These are phyloP conservation scores for Lemur catta DNA, from an alignment of 2,797 vertebrate species.

Conservation along the genomic window DNA sequence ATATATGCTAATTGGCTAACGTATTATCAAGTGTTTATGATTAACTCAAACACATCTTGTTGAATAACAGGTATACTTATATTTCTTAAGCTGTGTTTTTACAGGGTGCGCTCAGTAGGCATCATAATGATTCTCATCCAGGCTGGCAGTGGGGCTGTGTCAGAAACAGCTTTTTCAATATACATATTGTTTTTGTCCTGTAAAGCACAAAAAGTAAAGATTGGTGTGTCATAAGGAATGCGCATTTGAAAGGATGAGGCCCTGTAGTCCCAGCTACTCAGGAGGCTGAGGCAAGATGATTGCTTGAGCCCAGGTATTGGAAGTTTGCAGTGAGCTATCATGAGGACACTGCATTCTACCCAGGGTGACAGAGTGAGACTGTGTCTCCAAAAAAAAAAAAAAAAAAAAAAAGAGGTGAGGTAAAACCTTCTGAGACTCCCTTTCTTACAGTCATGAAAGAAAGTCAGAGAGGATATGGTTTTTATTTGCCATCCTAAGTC, in stretches of 20 bases:
- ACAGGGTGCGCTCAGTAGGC: background rate
- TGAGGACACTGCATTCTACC: too few relatives aligned
- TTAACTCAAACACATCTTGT: background rate
- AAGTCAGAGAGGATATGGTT: background rate
- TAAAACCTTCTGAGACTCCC: background rate
- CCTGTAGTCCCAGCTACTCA: too few relatives aligned
- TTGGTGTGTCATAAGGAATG: background rate
- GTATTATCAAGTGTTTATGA: background rate
- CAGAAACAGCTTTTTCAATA: background rate
- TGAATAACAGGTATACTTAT: background rate
- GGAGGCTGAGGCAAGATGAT: too few relatives aligned
- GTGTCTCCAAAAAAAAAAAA: too few relatives aligned
- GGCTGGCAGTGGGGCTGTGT: background rate
- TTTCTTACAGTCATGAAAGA: background rate
- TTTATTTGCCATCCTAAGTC: background rate
- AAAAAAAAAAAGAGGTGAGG: too few relatives aligned
- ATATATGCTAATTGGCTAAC: background rate
- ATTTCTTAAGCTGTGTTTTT: background rate
- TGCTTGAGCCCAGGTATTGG: too few relatives aligned
- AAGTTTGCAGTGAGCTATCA: too few relatives aligned
- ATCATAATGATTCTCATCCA: background rate
- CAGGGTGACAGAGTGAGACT: too few relatives aligned
- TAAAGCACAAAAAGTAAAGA: background rate
- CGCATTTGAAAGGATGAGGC: background rate
- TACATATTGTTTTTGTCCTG: constrained; percentile 3